Evolutionary conservation across 1,140 invertebrate species (phyloP), one percentile per base, ranked within the genome.

Genomic region (Calephelis virginiensis): DNA sequence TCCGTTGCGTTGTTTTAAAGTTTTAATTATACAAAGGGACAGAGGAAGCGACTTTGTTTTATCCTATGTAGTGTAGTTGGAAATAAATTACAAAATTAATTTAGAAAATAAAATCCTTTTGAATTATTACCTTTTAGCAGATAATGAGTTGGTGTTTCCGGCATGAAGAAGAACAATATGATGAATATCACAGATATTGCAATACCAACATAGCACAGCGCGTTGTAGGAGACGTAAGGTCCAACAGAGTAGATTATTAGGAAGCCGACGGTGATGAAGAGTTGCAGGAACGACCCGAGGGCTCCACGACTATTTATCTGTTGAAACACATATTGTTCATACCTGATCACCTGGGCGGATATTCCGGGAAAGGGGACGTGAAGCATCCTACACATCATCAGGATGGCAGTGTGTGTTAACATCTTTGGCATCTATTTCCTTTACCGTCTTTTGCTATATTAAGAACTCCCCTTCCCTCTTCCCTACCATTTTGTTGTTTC

Each of bases 141-240:
- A 48, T 95, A 90, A 70, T 93, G 96, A 65, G 94, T 94, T 0
- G 97, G 97, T 40, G 96, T 95, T 80, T 98, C 97, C 0, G 97
- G 97, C 91, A 97, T 95, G 60, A 94, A 93, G 89, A 96, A 95
- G 71, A 95, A 94, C 0, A 93, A 65, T 0, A 95, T 74, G 43
- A 95, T 79, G 83, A 97, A 95, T 1, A 94, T 17, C 1, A 94
- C 73, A 0, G 95, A 95, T 47, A 95, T 77, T 0, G 92, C 83
- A 2, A 94, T 88, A 68, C 94, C 95, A 1, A 93, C 83, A 68
- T 95, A 93, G 70, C 95, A 94, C 11, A 97, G 92, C 1, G 88
- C 90, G 46, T 87, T 80, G 87, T 97, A 97, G 0, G 91, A 89
- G 0, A 96, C 92, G 77, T 92, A 95, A 0, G 96, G 94, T 0